Evolutionary conservation across 37 sponge, comb jelly and placozoan species (phyloP).

Genomic region (Ianthella basta): DNA sequence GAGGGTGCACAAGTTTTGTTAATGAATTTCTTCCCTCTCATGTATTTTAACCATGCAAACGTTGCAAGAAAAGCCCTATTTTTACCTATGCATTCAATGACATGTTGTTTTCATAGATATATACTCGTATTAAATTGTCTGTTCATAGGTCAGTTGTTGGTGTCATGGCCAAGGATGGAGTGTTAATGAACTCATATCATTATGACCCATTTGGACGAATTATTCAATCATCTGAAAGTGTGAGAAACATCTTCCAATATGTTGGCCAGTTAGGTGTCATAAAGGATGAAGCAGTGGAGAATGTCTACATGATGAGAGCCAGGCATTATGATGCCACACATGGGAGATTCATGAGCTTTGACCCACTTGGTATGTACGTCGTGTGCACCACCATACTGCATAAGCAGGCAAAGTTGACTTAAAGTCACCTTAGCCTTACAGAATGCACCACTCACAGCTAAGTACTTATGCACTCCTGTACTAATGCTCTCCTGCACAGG

Average conservation of each 20-base stretch:
- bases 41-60: too few relatives aligned
- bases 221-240: not conserved
- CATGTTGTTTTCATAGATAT: not conserved
- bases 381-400: too few relatives aligned
- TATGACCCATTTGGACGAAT: slow-evolving; percentile 52
- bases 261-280: slow-evolving; percentile 35
- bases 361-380: slow-evolving; percentile 35
- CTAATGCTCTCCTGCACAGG: too few relatives aligned
- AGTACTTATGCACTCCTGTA: too few relatives aligned
- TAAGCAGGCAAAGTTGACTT: too few relatives aligned
- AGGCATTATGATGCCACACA: slow-evolving; percentile 51
- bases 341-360: slow-evolving; percentile 38
- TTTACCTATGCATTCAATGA: too few relatives aligned
- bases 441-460: too few relatives aligned
- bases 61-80: too few relatives aligned
- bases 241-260: slow-evolving; percentile 9
- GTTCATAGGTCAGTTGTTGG: slow-evolving; percentile 30
- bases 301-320: slow-evolving; percentile 40
- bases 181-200: slow-evolving; percentile 8
- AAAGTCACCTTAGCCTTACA: too few relatives aligned
- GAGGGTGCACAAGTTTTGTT: not conserved
- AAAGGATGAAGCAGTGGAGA: slow-evolving; percentile 20
- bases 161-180: not conserved
- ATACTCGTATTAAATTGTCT: too few relatives aligned
- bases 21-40: too few relatives aligned